phyloP scores from a whole-genome alignment of 1,140 invertebrate genomes.

The Tetragonula clypearis region DNA sequence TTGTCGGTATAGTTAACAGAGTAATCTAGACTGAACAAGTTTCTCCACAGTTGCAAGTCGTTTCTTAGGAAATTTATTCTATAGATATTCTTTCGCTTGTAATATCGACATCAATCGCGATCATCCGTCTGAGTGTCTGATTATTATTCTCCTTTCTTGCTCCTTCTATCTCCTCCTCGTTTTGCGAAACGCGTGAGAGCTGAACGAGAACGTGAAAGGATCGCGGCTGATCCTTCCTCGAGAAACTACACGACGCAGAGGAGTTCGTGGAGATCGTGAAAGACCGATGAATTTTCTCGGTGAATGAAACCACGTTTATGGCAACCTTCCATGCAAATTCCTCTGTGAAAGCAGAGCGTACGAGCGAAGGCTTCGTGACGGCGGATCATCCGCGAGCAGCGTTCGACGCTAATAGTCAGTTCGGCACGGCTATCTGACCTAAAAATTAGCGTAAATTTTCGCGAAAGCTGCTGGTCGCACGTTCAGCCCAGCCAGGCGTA shows the following conservation, averaged over 20 bases:
- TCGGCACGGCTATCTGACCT: constrained; percentile 13
- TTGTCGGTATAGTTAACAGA: too few relatives aligned
- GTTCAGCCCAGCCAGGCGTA: constrained; percentile 1
- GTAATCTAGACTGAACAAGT: too few relatives aligned
- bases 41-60: too few relatives aligned
- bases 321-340: background rate
- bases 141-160: too few relatives aligned
- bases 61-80: too few relatives aligned
- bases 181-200: too few relatives aligned
- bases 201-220: background rate
- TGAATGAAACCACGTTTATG: background rate
- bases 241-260: background rate
- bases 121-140: too few relatives aligned
- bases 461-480: constrained; percentile 16
- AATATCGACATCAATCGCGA: too few relatives aligned
- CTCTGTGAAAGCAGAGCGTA: background rate
- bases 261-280: background rate
- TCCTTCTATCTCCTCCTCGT: too few relatives aligned
- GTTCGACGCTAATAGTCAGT: background rate
- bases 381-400: background rate
- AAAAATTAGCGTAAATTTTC: constrained; percentile 43
- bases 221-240: background rate
- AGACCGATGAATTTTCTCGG: background rate
- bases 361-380: background rate
- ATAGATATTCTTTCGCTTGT: too few relatives aligned